Base-by-base conservation (phyloP, 2,888 invertebrate species). In the Linnaemya tessellans region DNA sequence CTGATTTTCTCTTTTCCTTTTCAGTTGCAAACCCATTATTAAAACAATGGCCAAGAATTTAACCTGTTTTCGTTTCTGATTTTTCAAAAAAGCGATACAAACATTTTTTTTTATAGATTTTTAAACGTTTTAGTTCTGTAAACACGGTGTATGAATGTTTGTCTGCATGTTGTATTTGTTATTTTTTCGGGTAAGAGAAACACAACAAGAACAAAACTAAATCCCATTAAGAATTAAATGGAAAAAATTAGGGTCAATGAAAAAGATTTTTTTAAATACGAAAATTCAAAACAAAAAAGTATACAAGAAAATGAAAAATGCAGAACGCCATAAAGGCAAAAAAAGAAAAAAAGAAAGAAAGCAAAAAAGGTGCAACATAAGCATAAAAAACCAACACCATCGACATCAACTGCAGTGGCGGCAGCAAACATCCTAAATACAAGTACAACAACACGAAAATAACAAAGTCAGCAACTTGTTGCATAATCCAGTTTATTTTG, bases 191-290 rank as follows among this genome's bases (percentile, higher is more conserved):
- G 25, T 51, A 30, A 65, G 49, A 70, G 65, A 70, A 73, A 20
- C 38, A 65, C 46, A 71, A 82, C 54, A 56, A 20, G 11, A 80
- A 62, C 64, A 82, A 73, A 20, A 82, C 49, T 75, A 85, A 82
- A 85, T 85, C 85, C 79, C 79, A 85, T 85, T 85, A 85, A 82
- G 85, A 85, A 82, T 82, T 85, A n/a, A 85, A 82, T 75, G 71
- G 85, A 75, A 82, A 67, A 54, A 75, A 85, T 85, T 85, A 85
- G 79, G 79, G 85, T 82, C 85, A 85, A 85, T 85, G 85, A 82
- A 82, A 85, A 85, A 43, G 62, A 46, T n/a, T n/a, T 49, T 20
- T 73, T 74, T 60, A 58, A 70, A 70, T 35, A 81, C 64, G 18
- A 68, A 49, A 56, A 80, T 18, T n/a, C 46, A 46, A 46, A 30